Evolutionary conservation across 2,888 invertebrate species (phyloP).

Genomic region (Auanema sp.): DNA sequence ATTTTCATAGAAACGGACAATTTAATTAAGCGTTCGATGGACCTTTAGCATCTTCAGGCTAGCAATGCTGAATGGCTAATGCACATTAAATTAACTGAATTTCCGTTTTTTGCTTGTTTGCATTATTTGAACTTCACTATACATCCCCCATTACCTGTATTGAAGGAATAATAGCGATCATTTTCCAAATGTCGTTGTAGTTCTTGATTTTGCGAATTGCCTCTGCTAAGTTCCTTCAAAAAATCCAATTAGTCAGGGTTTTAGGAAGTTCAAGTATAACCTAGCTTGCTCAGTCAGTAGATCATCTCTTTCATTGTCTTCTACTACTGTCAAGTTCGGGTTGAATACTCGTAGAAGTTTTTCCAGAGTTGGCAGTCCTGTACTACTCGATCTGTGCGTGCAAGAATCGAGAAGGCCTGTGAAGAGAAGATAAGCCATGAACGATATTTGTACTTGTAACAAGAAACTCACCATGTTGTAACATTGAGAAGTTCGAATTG

Average conservation of each 20-base stretch:
- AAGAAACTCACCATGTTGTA: conserved; percentile 30
- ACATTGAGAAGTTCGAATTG: conserved; percentile 38
- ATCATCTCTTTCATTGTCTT: conserved; percentile 30
- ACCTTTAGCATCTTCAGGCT: no score
- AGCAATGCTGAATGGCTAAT: no score
- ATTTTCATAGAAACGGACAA: no score
- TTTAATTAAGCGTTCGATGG: no score
- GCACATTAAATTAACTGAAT: no score
- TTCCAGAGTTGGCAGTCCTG: conserved; percentile 34
- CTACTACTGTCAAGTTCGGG: conserved; percentile 32
- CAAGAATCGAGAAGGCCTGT: conserved; percentile 45
- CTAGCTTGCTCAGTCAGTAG: conserved; percentile 36
- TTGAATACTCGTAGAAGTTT: conserved; percentile 35
- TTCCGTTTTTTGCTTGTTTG: no score
- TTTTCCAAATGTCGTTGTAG: conserved; percentile 43
- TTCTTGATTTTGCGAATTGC: conserved; percentile 25
- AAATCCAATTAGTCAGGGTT: not conserved
- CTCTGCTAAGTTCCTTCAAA: conserved; percentile 26
- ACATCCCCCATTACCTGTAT: conserved; percentile 27
- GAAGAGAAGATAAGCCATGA: no score
- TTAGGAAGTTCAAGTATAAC: conserved; percentile 4
- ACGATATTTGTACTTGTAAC: not conserved
- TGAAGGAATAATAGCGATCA: conserved; percentile 43
- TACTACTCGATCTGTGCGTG: conserved; percentile 32
- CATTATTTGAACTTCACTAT: no score